Conservation (phyloP, 2,888 invertebrate genomes). For the Rhaphigaster nebulosa region DNA sequence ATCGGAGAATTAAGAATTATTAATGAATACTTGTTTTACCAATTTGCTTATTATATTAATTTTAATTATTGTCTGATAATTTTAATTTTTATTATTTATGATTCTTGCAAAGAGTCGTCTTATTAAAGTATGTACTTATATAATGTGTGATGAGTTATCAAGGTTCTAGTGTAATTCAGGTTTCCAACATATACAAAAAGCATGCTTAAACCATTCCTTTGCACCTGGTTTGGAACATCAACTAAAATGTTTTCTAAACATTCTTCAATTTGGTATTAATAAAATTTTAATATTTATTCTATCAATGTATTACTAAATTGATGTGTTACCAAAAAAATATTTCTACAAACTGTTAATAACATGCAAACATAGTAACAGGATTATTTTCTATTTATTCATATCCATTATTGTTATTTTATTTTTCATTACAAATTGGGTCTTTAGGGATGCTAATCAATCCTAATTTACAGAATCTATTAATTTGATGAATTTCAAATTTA, state of each 20-base stretch:
- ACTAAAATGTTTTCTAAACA: neutral
- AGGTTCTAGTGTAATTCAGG: neutral
- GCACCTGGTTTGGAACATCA: neutral
- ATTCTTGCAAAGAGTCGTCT: neutral
- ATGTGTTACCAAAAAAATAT: neutral
- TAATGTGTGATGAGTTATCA: constrained; percentile 19
- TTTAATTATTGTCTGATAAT: neutral
- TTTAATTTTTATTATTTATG: neutral
- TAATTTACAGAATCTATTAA: too few species aligned
- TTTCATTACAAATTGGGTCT: too few species aligned
- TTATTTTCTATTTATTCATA: neutral
- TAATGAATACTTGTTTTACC: neutral
- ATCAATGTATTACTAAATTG: neutral
- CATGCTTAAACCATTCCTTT: neutral
- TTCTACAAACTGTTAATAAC: neutral
- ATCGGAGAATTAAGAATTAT: neutral
- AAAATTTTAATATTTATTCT: neutral
- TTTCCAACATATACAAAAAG: neutral
- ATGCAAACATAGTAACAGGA: too few species aligned
- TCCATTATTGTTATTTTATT: neutral
- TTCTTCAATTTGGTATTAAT: neutral
- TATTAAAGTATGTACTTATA: neutral
- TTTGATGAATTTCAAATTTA: too few species aligned
- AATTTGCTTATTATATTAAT: neutral
- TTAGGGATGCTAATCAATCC: too few species aligned